Base-by-base conservation (phyloP, 2,888 invertebrate genomes). In the Diarsia dahlii region DNA sequence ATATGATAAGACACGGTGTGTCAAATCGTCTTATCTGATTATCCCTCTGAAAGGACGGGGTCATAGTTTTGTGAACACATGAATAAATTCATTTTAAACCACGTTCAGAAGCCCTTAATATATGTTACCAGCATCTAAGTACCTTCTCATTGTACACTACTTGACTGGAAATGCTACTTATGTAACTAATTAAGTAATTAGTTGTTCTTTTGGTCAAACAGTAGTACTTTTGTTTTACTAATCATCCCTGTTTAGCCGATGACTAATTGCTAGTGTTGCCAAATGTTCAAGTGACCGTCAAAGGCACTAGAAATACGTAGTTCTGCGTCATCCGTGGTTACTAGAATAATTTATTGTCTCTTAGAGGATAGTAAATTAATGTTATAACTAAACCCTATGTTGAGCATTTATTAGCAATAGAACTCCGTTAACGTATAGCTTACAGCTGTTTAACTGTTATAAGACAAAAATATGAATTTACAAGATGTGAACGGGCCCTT, bases 261-360 rank as follows among this genome's bases (percentile, higher is more conserved):
- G 88, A 90, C 89, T 87, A 74, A 88, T 86, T 86, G 76, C 80
- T 78, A 78, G 50, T 79, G 81, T 79, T 87, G 80, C 87, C 85
- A 84, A 83, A 73, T 58, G 58, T 60, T 56, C 56, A 23, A 48
- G 23, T 67, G 76, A 45, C 68, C 77, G 70, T 76, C 79, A 63
- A 67, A 71, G 45, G 68, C 39, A 68, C 12, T 76, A 66, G 52
- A 50, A 34, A 15, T 70, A 66, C 28, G 39, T 52, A 28, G n/a
- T 62, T 64, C 20, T 9, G 28, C 54, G 52, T 76, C 54, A 70
- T 50, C 20, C 2, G 4, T 62, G 46, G 4, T 58, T 46, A 73
- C n/a, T 34, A 50, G 15, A 56, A 63, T 67, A 28, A 50, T 46
- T 8, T 56, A 50, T 46, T 52, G 20, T 34, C 3, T 58, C 13